phyloP scores from a whole-genome alignment of 53 echinoderm and acorn worm species.

The Arbacia lixula region DNA sequence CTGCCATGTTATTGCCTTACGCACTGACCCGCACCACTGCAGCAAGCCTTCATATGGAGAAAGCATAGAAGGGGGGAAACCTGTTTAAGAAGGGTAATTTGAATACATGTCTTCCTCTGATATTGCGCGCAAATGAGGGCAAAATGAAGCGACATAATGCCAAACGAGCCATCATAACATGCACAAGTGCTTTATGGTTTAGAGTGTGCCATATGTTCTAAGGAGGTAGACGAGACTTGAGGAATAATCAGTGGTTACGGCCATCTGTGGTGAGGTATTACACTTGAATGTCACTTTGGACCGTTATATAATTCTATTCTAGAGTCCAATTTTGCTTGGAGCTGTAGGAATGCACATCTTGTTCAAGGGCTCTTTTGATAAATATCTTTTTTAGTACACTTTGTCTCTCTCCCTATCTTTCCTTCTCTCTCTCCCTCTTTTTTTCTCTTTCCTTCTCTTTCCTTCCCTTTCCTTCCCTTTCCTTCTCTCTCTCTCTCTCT shows the following conservation, averaged over 20 bases:
- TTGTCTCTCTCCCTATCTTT: background rate
- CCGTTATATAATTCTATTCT: background rate
- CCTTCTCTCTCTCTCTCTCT: background rate
- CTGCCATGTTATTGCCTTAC: conserved; percentile 21
- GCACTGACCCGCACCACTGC: conserved; percentile 28
- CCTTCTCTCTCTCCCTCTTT: background rate
- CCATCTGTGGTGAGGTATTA: no score
- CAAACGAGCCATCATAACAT: no score
- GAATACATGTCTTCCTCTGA: conserved; percentile 3
- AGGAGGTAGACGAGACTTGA: background rate
- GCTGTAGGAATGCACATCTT: no score
- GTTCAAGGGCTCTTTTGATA: no score
- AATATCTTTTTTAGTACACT: background rate
- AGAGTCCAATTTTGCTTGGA: background rate
- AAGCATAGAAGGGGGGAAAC: background rate
- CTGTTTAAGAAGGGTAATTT: conserved; percentile 2
- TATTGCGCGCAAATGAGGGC: conserved; percentile 1
- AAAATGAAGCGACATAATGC: no score
- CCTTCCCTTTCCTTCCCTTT: background rate
- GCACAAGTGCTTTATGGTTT: no score
- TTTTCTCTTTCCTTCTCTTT: background rate
- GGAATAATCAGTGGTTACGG: background rate
- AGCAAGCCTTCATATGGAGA: conserved; percentile 24
- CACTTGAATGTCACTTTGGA: conserved; percentile 23
- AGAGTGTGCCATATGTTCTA: conserved; percentile 16